Conservation (phyloP, 35 echinoderm and acorn worm species). For the Ophiothrix spiculata region DNA sequence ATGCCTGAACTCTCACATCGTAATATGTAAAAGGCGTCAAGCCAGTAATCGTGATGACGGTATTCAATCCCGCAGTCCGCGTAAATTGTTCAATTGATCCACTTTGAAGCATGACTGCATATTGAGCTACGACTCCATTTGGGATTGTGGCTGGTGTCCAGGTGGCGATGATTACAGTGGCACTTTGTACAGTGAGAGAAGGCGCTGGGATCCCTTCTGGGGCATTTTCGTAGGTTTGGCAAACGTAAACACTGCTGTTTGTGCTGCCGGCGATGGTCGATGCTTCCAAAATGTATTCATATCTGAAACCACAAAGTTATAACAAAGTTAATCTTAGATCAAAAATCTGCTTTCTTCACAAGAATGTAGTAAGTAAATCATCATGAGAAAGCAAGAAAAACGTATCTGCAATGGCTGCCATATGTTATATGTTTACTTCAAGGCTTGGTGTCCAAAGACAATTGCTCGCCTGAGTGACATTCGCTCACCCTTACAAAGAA, state of each 20-base stretch:
- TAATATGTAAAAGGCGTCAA: slow-evolving; percentile 77
- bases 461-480: too few species aligned
- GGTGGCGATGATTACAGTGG: slow-evolving; percentile 57
- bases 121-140: slow-evolving; percentile 76
- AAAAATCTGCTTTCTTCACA: too few species aligned
- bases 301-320: too few species aligned
- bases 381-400: too few species aligned
- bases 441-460: too few species aligned
- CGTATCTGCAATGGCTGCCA: too few species aligned
- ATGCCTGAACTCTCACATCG: slow-evolving; percentile 81
- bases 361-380: too few species aligned
- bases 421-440: too few species aligned
- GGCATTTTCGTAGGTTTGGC: slow-evolving; percentile 60
- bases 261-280: slow-evolving; percentile 63
- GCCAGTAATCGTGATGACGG: slow-evolving; percentile 4
- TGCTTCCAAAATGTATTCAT: slow-evolving; percentile 75
- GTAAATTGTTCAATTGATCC: slow-evolving; percentile 63
- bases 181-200: slow-evolving; percentile 50
- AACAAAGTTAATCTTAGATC: too few species aligned
- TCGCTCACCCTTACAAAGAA: too few species aligned
- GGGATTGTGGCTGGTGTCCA: slow-evolving; percentile 73
- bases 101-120: slow-evolving; percentile 76
- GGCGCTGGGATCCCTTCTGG: slow-evolving; percentile 86
- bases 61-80: slow-evolving; percentile 13
- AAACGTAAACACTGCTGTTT: slow-evolving; percentile 58